Evolutionary conservation across 2,888 invertebrate genomes (phyloP).

Genomic region (Drosophila picticornis): DNA sequence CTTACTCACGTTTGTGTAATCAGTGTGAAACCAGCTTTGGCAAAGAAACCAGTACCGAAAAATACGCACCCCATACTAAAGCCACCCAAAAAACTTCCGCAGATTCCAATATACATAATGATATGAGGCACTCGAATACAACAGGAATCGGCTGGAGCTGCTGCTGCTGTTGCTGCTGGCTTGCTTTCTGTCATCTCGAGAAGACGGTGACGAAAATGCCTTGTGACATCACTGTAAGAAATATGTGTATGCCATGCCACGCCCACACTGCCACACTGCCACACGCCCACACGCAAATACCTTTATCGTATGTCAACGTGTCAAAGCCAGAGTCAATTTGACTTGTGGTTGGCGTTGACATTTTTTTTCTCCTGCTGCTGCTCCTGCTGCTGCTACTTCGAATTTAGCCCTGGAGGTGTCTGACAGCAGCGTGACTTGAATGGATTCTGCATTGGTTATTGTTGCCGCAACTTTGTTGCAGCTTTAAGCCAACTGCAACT

Average conservation of each 20-base stretch:
- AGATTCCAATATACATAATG: constrained; percentile 76
- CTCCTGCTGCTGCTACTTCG: constrained; percentile 19
- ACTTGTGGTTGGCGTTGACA: constrained; percentile 69
- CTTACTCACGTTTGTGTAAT: constrained; percentile 83
- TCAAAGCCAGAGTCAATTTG: constrained; percentile 81
- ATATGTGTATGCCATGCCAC: constrained; percentile 45
- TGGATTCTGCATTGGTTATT: constrained; percentile 12
- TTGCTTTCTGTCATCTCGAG: constrained; percentile 15
- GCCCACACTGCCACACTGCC: constrained; percentile 11
- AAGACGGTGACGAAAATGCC: constrained; percentile 69
- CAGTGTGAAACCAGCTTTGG: constrained; percentile 77
- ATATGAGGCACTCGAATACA: constrained; percentile 65
- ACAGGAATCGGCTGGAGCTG: constrained; percentile 20
- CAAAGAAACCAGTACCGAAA: constrained; percentile 33
- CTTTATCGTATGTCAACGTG: constrained; percentile 79
- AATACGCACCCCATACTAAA: not conserved
- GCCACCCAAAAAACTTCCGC: constrained; percentile 6
- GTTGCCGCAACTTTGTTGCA: constrained; percentile 44
- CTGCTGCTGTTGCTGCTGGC: constrained; percentile 10
- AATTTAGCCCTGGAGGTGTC: constrained; percentile 41
- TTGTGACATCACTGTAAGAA: constrained; percentile 76
- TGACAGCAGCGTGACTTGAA: constrained; percentile 30
- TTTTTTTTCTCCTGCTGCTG: constrained; percentile 38
- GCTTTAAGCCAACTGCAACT: constrained; percentile 32
- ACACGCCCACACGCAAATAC: constrained; percentile 57